A percentile compares a stretch with the other conserved stretches of the same genome.
Conservation (phyloP, 2,888 invertebrate genomes). For the Nebria salina region DNA sequence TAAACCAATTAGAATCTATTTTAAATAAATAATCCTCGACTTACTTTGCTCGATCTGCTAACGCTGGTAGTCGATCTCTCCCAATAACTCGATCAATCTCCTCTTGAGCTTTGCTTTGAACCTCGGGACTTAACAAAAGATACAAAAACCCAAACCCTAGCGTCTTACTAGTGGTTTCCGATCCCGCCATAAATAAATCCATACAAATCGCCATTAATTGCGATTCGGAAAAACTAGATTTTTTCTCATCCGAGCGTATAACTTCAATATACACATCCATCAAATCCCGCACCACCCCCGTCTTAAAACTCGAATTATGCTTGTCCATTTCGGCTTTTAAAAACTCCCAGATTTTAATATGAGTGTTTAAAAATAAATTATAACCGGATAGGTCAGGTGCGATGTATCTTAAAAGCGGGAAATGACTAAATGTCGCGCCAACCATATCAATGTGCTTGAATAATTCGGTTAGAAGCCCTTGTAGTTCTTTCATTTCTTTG, state of each 20-base stretch:
- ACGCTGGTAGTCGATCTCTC: slow-evolving; percentile 71
- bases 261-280: slow-evolving; percentile 84
- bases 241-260: slow-evolving; percentile 69
- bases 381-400: slow-evolving; percentile 83
- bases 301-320: slow-evolving; percentile 73
- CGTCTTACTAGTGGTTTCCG: slow-evolving; percentile 85
- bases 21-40: slow-evolving; percentile 48
- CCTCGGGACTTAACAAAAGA: slow-evolving; percentile 74
- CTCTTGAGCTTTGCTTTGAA: slow-evolving; percentile 78
- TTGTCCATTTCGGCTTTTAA: slow-evolving; percentile 74
- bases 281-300: slow-evolving; percentile 75
- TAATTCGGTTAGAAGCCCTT: slow-evolving; percentile 75
- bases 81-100: slow-evolving; percentile 83
- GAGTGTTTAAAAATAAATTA: slow-evolving; percentile 75
- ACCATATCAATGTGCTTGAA: slow-evolving; percentile 83
- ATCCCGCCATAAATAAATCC: slow-evolving; percentile 89
- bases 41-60: slow-evolving; percentile 78
- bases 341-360: slow-evolving; percentile 77
- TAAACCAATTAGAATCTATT: too few relatives aligned
- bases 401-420: slow-evolving; percentile 75
- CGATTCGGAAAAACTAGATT: slow-evolving; percentile 72
- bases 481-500: slow-evolving; percentile 73
- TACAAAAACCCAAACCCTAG: slow-evolving; percentile 81
- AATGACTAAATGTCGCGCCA: slow-evolving; percentile 82
- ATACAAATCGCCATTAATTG: slow-evolving; percentile 83